These are phyloP conservation scores for Thelaira solivaga DNA, from an alignment of 2,888 invertebrate genomes.

Conservation along the genomic window DNA sequence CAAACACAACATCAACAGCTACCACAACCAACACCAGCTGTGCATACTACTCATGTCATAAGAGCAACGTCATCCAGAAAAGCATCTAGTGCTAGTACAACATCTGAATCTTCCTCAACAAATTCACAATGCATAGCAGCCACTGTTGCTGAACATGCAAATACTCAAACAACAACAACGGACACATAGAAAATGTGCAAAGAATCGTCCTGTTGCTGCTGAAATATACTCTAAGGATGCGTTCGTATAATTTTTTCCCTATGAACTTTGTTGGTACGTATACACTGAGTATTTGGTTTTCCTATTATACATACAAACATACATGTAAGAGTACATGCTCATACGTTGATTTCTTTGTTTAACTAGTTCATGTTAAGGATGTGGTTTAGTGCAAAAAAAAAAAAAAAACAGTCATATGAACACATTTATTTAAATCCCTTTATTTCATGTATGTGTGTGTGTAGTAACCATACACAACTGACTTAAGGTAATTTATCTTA, in stretches of 20 bases:
- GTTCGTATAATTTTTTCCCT: constrained; percentile 47
- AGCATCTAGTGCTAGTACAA: constrained; percentile 44
- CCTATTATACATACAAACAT: not conserved
- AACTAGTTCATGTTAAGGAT: constrained; percentile 29
- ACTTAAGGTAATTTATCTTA: constrained; percentile 57
- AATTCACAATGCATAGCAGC: constrained; percentile 53
- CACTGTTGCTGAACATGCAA: constrained; percentile 60
- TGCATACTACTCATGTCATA: constrained; percentile 26
- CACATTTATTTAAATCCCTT: not conserved
- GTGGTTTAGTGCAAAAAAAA: constrained; percentile 29
- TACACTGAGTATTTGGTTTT: not conserved
- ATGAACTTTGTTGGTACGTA: constrained; percentile 20
- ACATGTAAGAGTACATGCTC: not conserved
- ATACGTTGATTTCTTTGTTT: not conserved
- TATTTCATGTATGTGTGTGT: not conserved
- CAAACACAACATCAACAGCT: constrained; percentile 46
- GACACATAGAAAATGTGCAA: constrained; percentile 72
- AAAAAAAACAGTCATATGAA: not conserved
- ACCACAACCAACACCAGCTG: constrained; percentile 35
- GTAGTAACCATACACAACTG: not conserved
- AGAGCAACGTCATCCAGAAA: constrained; percentile 23
- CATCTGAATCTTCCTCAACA: constrained; percentile 55
- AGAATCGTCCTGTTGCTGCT: constrained; percentile 71
- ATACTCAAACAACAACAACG: constrained; percentile 52
- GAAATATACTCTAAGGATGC: constrained; percentile 72